phyloP scores from a whole-genome alignment of 2,797 vertebrate species.

The Eulemur mongoz region DNA sequence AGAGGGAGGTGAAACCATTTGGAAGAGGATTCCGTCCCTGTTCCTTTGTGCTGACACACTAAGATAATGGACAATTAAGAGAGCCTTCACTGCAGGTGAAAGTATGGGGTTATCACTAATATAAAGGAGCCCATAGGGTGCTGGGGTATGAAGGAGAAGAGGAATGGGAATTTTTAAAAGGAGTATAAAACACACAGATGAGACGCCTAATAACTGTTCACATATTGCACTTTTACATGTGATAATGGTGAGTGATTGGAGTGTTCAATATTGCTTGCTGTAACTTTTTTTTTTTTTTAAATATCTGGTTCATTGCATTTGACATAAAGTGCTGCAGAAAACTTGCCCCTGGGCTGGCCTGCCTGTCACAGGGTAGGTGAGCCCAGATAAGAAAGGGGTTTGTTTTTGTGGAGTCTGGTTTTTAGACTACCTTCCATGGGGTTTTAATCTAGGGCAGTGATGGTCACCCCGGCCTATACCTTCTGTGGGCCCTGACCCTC shows the following conservation, averaged over 20 bases:
- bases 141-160: constrained; percentile 63
- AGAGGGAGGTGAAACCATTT: constrained; percentile 85
- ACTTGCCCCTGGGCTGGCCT: not conserved
- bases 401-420: not conserved
- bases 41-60: constrained; percentile 85
- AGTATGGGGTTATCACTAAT: constrained; percentile 83
- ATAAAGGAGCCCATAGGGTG: constrained; percentile 75
- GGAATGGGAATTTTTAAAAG: constrained; percentile 64
- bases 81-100: constrained; percentile 79
- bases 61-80: constrained; percentile 88
- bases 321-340: constrained; percentile 25
- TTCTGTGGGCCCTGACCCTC: not conserved
- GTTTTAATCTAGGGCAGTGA: not conserved
- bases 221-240: constrained; percentile 37
- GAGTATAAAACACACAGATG: constrained; percentile 54
- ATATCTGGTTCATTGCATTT: constrained; percentile 38
- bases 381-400: not conserved
- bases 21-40: constrained; percentile 81
- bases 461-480: not conserved
- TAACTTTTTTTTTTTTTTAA: constrained; percentile 44
- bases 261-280: constrained; percentile 35
- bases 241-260: constrained; percentile 57
- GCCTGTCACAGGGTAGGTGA: not conserved
- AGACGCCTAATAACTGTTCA: constrained; percentile 54
- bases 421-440: not conserved